These are phyloP conservation scores for Hystrix cristata DNA, from an alignment of 2,113 vertebrate species.

Conservation along the genomic window DNA sequence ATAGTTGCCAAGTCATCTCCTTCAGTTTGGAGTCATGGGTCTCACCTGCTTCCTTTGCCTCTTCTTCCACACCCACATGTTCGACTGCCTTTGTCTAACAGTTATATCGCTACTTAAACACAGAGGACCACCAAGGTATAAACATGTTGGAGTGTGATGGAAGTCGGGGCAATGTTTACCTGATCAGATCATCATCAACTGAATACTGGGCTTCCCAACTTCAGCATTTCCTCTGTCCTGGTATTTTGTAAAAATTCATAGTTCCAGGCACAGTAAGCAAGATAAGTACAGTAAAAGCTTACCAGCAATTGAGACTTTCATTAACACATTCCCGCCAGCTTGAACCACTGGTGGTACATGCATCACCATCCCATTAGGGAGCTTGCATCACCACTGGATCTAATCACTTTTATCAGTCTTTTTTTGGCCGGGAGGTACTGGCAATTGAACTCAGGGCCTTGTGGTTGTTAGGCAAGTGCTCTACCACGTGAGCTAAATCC, in stretches of 20 bases:
- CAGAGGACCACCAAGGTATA: neutral
- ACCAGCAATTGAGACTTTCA: neutral
- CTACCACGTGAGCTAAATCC: too few species aligned
- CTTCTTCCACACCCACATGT: neutral
- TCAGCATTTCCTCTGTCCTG: neutral
- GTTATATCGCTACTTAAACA: neutral
- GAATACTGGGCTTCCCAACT: neutral
- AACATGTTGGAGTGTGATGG: neutral
- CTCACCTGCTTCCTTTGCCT: neutral
- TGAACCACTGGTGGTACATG: neutral
- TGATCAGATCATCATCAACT: neutral
- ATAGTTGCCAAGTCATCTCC: neutral
- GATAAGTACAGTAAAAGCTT: conserved; percentile 47
- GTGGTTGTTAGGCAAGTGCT: too few species aligned
- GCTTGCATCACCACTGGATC: neutral
- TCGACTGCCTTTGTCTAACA: neutral
- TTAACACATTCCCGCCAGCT: neutral
- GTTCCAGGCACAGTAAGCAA: neutral
- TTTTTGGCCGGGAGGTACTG: neutral
- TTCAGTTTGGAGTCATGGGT: neutral
- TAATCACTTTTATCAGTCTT: neutral
- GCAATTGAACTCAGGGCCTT: too few species aligned
- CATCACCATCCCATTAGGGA: neutral
- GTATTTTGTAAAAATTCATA: neutral
- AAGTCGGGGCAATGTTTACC: neutral